Percentiles rank a stretch among this genome's conserved stretches.
These are phyloP conservation scores for Cebidichthys violaceus DNA, from an alignment of 2,113 vertebrate genomes.

Conservation along the genomic window DNA sequence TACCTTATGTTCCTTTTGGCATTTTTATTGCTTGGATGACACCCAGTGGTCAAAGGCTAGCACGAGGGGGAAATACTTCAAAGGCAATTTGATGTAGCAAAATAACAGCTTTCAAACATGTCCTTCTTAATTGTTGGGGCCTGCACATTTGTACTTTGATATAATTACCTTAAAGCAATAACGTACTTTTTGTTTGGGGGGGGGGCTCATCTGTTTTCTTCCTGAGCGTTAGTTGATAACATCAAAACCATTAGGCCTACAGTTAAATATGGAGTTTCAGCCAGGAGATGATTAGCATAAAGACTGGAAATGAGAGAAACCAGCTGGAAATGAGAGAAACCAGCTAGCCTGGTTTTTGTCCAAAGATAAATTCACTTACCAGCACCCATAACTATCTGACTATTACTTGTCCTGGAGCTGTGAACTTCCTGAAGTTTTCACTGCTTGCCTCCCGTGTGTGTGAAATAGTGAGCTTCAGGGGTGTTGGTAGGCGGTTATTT, in stretches of 20 bases:
- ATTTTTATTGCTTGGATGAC: slow-evolving; percentile 80
- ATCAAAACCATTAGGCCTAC: not conserved
- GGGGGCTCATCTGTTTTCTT: not conserved
- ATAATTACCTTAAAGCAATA: no score
- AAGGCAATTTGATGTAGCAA: slow-evolving; percentile 11
- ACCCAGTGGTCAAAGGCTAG: slow-evolving; percentile 80
- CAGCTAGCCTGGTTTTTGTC: not conserved
- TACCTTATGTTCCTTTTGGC: slow-evolving; percentile 49
- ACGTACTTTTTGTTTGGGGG: no score
- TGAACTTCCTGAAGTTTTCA: not conserved
- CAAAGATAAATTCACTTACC: not conserved
- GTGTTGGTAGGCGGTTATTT: not conserved
- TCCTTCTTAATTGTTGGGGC: no score
- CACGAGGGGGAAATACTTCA: slow-evolving; percentile 28
- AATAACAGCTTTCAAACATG: not conserved
- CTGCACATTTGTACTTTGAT: no score
- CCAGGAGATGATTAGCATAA: not conserved
- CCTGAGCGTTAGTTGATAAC: not conserved
- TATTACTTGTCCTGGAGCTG: not conserved
- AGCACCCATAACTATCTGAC: not conserved
- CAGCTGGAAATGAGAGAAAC: no score
- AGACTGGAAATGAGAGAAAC: not conserved
- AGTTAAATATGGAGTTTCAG: not conserved
- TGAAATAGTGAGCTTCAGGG: not conserved
- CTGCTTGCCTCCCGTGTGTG: not conserved